Conservation (phyloP, 2,888 invertebrate genomes). For the Drosophila niveifrons region DNA sequence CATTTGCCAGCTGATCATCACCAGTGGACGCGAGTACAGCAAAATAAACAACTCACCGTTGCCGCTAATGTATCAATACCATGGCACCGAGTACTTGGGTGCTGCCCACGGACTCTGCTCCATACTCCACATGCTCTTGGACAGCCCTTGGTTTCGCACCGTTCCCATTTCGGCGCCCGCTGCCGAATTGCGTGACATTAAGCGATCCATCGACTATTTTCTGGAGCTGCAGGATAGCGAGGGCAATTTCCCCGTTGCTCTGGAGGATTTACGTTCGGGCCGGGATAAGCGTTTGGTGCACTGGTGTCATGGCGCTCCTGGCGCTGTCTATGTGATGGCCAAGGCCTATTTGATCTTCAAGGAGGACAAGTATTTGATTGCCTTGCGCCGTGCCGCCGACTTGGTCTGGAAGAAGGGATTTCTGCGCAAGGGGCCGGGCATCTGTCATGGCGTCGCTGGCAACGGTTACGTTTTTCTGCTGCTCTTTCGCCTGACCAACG, state of each 20-base stretch:
- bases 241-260: conserved; percentile 92
- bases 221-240: conserved; percentile 87
- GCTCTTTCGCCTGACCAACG: conserved; percentile 90
- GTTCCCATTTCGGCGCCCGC: conserved; percentile 75
- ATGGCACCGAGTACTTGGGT: conserved; percentile 86
- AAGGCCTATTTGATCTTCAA: conserved; percentile 91
- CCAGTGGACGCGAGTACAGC: conserved; percentile 90
- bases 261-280: conserved; percentile 88
- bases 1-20: conserved; percentile 89
- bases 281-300: conserved; percentile 90
- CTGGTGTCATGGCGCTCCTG: conserved; percentile 97
- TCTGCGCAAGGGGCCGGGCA: conserved; percentile 94
- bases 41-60: conserved; percentile 87
- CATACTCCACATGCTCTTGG: conserved; percentile 89
- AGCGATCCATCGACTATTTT: conserved; percentile 88
- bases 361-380: conserved; percentile 90
- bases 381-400: conserved; percentile 90
- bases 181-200: conserved; percentile 87
- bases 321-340: conserved; percentile 92
- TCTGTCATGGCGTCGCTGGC: conserved; percentile 95
- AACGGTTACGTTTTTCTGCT: conserved; percentile 93
- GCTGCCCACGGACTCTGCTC: conserved; percentile 89
- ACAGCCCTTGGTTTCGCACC: conserved; percentile 86
- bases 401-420: conserved; percentile 94
- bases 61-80: conserved; percentile 91